Base-by-base conservation (phyloP, 2,797 vertebrate genomes). In the Acanthiza pusilla region DNA sequence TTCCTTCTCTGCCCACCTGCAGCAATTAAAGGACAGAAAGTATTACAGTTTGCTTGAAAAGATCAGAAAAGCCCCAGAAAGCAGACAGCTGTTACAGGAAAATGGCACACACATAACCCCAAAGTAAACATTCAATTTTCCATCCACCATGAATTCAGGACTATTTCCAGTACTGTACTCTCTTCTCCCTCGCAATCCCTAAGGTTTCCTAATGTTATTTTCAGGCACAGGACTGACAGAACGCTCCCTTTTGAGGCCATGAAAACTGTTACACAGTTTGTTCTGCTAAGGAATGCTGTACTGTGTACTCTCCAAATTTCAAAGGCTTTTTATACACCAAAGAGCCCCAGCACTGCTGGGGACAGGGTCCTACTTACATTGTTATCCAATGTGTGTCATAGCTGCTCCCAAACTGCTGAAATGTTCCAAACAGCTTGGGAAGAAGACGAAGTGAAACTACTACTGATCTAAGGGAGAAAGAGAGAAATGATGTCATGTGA, bases 341-440 rank as follows among this genome's bases (percentile, higher is more conserved):
- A 10, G 36, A 73, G 43, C 11, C 18, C 18, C 74, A 72, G 9
- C 58, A 9, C 10, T 43, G 18, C 14, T 47, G 34, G 27, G 29
- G 45, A 70, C 21, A 50, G 19, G 8, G 18, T 4, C 21, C 29
- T 88, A 98, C 99, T 98, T 97, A 99, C 99, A 99, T 99, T 58
- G 99, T 99, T 97, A 99, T 99, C 99, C 99, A 99, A 94, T 99
- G 99, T 10, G 99, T 99, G 97, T 99, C 99, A 5, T 99, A 99
- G 97, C 99, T 99, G 96, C 99, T 99, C 88, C 99, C 99, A 93
- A 99, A 99, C 80, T 99, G 99, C 40, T 99, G 99, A 97, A 99
- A 99, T 13, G 99, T 99, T 96, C 99, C 99, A 66, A 99, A 99
- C 30, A 99, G 98, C 95, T 99, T 99, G 21, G 99, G 99, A 84